Conservation (phyloP, 2,888 invertebrate genomes). For the Drosophila longiperda region DNA sequence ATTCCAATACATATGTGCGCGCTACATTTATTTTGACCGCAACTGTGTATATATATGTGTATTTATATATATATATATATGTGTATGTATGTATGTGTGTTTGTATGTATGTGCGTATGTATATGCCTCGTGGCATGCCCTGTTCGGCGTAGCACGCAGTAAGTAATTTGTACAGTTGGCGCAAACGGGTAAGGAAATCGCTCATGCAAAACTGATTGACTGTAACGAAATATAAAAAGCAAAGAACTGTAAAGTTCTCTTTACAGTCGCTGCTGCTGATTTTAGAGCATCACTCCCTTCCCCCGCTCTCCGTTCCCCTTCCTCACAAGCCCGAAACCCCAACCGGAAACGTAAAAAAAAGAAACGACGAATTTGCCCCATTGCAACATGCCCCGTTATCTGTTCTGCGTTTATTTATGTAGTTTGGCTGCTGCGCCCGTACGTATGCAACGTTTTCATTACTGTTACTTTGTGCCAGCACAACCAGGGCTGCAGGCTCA, state of each 20-base stretch:
- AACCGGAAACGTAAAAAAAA: conserved; percentile 6
- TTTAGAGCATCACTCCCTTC: conserved; percentile 44
- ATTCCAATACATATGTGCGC: neutral
- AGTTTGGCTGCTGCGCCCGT: conserved; percentile 47
- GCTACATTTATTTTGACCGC: neutral
- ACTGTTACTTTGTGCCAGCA: conserved; percentile 44
- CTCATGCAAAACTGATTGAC: conserved; percentile 79
- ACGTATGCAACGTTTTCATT: conserved; percentile 69
- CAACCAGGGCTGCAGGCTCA: conserved; percentile 36
- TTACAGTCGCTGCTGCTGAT: conserved; percentile 75
- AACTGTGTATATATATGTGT: neutral
- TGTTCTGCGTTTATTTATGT: conserved; percentile 73
- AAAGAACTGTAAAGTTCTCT: conserved; percentile 72
- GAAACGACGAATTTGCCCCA: conserved; percentile 7
- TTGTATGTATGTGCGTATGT: neutral
- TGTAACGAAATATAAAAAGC: conserved; percentile 73
- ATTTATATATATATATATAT: neutral
- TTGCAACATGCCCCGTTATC: conserved; percentile 57
- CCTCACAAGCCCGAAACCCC: conserved; percentile 15
- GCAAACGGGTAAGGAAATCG: conserved; percentile 78
- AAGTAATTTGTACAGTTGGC: conserved; percentile 77
- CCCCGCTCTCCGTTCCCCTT: neutral
- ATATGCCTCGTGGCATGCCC: neutral
- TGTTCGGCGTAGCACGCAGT: conserved; percentile 23
- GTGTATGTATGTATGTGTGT: neutral